Percentiles rank a stretch among this genome's conserved stretches.
Conservation (phyloP, 2,888 invertebrate genomes). For the Pollenia griseotomentosa region DNA sequence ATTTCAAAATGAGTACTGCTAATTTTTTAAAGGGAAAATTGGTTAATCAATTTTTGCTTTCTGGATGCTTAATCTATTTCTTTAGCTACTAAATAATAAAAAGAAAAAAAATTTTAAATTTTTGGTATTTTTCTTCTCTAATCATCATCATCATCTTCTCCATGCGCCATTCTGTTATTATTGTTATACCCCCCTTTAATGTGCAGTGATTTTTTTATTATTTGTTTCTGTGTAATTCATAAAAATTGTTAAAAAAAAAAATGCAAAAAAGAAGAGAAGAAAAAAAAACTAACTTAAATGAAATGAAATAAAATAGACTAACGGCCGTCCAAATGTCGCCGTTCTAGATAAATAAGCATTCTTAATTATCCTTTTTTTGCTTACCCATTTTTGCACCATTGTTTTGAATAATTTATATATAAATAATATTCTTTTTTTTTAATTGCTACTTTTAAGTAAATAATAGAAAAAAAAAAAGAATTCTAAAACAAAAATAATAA, state of each 20-base stretch:
- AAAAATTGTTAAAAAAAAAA: conserved; percentile 61
- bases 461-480: conserved; percentile 7
- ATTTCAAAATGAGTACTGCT: no score
- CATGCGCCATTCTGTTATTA: conserved; percentile 19
- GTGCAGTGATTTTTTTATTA: conserved; percentile 65
- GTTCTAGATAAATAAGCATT: conserved; percentile 83
- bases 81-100: conserved; percentile 35
- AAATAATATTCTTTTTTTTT: conserved; percentile 51
- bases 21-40: background rate
- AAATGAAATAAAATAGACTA: conserved; percentile 64
- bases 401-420: conserved; percentile 68
- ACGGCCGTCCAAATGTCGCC: conserved; percentile 80
- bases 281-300: conserved; percentile 47
- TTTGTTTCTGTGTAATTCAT: conserved; percentile 57
- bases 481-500: conserved; percentile 42
- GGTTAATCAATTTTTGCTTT: background rate
- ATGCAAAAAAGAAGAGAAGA: conserved; percentile 19
- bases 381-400: conserved; percentile 30
- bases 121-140: background rate
- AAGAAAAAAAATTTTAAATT: conserved; percentile 42
- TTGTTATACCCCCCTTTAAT: conserved; percentile 50
- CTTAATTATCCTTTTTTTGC: conserved; percentile 81
- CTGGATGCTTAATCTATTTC: conserved; percentile 29
- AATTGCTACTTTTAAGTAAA: conserved; percentile 18
- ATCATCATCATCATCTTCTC: conserved; percentile 9